These are phyloP conservation scores for Strongylocentrotus purpuratus DNA, from an alignment of 35 echinoderm and acorn worm species.

Conservation along the genomic window DNA sequence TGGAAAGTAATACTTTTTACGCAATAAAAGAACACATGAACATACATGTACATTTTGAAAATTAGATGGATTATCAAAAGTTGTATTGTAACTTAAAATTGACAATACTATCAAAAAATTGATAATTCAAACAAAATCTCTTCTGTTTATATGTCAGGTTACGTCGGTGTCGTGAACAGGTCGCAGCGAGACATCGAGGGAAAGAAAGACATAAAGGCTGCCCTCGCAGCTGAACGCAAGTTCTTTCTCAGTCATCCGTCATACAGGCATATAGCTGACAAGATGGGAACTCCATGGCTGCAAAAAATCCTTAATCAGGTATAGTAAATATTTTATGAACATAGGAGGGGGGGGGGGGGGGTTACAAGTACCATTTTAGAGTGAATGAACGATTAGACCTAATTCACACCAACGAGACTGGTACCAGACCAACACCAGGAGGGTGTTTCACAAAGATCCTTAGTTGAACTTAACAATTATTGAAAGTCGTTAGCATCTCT, in stretches of 20 bases:
- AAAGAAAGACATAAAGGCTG: slow-evolving; percentile 97
- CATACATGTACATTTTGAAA: too few relatives aligned
- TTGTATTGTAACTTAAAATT: too few relatives aligned
- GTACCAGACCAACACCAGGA: too few relatives aligned
- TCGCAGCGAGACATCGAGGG: slow-evolving; percentile 97
- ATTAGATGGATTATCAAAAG: too few relatives aligned
- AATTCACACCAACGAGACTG: too few relatives aligned
- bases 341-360: too few relatives aligned
- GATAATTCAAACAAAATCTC: background rate
- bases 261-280: slow-evolving; percentile 90
- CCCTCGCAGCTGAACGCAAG: slow-evolving; percentile 89
- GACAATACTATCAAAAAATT: too few relatives aligned
- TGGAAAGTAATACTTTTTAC: too few relatives aligned
- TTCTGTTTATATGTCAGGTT: slow-evolving; percentile 60
- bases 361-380: background rate
- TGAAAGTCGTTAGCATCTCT: too few relatives aligned
- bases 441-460: too few relatives aligned
- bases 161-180: slow-evolving; percentile 97
- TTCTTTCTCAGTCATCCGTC: slow-evolving; percentile 89
- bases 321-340: background rate
- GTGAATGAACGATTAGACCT: background rate
- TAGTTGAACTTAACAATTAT: too few relatives aligned
- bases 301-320: slow-evolving; percentile 99
- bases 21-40: too few relatives aligned
- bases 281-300: slow-evolving; percentile 92